Percentiles rank a stretch among this genome's conserved stretches.
Evolutionary conservation across 2,797 vertebrate genomes (phyloP).

Genomic region (Muraenolepis orangiensis): DNA sequence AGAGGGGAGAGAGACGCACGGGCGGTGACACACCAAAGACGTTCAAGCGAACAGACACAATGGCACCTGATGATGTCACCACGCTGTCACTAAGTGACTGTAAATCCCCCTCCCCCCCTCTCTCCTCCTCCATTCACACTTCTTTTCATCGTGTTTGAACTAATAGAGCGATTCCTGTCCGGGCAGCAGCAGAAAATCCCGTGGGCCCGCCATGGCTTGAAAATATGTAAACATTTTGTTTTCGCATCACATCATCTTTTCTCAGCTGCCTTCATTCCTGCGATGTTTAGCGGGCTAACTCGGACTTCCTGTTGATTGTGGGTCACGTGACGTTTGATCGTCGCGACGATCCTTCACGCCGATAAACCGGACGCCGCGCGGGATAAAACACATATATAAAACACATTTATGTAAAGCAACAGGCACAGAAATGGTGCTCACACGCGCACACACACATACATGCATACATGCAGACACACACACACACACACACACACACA

Average conservation of each 20-base stretch:
- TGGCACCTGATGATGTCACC: conserved; percentile 69
- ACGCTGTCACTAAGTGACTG: conserved; percentile 49
- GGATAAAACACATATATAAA: not conserved
- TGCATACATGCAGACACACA: too few relatives aligned
- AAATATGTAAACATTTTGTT: not conserved
- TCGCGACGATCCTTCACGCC: too few relatives aligned
- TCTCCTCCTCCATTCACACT: conserved; percentile 10
- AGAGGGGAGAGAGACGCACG: conserved; percentile 30
- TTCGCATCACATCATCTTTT: too few relatives aligned
- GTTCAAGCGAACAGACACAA: conserved; percentile 54
- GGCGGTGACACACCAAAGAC: conserved; percentile 24
- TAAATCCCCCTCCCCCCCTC: conserved; percentile 39
- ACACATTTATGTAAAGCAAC: not conserved
- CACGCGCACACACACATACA: not conserved
- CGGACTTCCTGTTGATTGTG: not conserved
- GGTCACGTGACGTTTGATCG: too few relatives aligned
- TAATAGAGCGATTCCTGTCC: not conserved
- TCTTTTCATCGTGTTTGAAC: not conserved
- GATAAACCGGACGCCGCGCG: too few relatives aligned
- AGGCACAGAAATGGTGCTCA: not conserved
- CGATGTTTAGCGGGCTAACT: too few relatives aligned
- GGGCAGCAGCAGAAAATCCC: too few relatives aligned
- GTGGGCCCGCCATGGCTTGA: too few relatives aligned
- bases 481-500: too few relatives aligned
- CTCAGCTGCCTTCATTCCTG: not conserved